phyloP scores from a whole-genome alignment of 1,140 invertebrate species.

The Drosophila sp. region DNA sequence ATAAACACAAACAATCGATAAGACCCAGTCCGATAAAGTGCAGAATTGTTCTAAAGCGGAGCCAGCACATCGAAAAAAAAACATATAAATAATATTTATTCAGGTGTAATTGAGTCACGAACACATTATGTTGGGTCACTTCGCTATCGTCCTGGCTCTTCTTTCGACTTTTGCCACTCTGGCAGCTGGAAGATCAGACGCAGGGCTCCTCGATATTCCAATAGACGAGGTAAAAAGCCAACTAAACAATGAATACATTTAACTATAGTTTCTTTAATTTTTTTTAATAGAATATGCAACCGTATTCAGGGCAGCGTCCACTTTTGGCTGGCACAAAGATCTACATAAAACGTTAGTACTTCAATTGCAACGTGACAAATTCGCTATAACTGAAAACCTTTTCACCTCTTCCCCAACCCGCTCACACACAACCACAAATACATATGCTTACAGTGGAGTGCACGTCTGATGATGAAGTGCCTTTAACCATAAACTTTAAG shows the following conservation, averaged over 20 bases:
- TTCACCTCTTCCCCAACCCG: not conserved
- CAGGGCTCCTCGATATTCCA: constrained; percentile 65
- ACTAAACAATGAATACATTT: constrained; percentile 12
- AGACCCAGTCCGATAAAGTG: constrained; percentile 11
- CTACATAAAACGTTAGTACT: constrained; percentile 71
- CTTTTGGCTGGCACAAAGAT: constrained; percentile 69
- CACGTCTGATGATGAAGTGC: constrained; percentile 33
- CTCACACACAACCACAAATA: constrained; percentile 23
- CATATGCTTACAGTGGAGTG: constrained; percentile 52
- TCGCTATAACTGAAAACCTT: constrained; percentile 42
- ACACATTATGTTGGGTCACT: constrained; percentile 38
- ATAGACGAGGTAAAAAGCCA: constrained; percentile 59
- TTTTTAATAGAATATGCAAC: constrained; percentile 42
- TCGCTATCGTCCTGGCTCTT: constrained; percentile 52
- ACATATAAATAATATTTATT: constrained; percentile 46
- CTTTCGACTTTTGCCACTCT: constrained; percentile 10
- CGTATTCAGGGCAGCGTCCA: constrained; percentile 64
- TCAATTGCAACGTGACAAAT: constrained; percentile 34
- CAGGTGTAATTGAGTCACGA: constrained; percentile 20
- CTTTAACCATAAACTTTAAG: constrained; percentile 61
- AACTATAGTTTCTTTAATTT: not conserved
- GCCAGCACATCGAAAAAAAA: constrained; percentile 37
- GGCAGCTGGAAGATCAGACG: constrained; percentile 62
- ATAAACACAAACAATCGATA: constrained; percentile 35
- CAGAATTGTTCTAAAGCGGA: constrained; percentile 48